Conservation (phyloP, 1,140 invertebrate genomes). For the Lycorma delicatula region DNA sequence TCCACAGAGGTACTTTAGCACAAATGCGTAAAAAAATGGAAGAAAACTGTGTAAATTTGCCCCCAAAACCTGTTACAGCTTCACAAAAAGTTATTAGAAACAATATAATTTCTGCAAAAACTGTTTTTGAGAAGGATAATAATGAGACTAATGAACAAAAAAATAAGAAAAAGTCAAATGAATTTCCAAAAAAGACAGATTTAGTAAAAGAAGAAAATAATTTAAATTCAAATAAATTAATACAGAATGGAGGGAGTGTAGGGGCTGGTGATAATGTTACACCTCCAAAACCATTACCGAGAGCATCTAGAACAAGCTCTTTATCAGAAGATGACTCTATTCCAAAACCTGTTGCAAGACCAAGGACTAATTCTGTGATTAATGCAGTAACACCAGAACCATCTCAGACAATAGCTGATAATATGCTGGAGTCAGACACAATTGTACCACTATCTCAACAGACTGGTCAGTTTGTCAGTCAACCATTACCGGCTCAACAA, state of each 20-base stretch:
- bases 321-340: constrained; percentile 45
- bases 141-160: constrained; percentile 26
- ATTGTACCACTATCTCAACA: too few relatives aligned
- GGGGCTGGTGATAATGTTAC: constrained; percentile 17
- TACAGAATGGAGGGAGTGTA: constrained; percentile 30
- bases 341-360: constrained; percentile 62
- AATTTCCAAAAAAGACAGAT: constrained; percentile 15
- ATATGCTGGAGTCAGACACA: too few relatives aligned
- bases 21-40: constrained; percentile 34
- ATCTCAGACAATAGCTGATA: too few relatives aligned
- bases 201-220: constrained; percentile 28
- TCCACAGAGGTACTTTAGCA: constrained; percentile 41
- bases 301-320: constrained; percentile 53
- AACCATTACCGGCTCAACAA: constrained; percentile 41
- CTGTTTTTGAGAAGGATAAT: constrained; percentile 22
- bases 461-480: constrained; percentile 38
- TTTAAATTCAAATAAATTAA: constrained; percentile 16
- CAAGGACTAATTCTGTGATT: constrained; percentile 33
- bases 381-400: constrained; percentile 7
- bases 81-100: constrained; percentile 7
- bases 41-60: constrained; percentile 11
- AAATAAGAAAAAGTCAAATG: constrained; percentile 15
- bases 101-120: constrained; percentile 18
- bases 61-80: neutral
- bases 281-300: constrained; percentile 65